phyloP scores from a whole-genome alignment of 1,140 invertebrate species.

The Phenacoccus solenopsis region DNA sequence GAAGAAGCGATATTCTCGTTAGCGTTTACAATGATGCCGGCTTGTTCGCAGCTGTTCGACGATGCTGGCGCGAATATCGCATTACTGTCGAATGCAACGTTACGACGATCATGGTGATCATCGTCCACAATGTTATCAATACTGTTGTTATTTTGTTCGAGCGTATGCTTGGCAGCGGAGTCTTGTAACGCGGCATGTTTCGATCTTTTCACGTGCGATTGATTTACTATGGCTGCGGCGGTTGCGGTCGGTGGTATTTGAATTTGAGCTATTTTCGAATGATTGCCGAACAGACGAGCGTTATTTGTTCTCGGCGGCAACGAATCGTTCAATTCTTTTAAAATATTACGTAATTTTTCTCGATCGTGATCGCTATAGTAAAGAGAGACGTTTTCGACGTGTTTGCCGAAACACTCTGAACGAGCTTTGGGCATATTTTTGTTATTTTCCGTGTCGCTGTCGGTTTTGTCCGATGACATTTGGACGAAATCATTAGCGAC shows the following conservation, averaged over 20 bases:
- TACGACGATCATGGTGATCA: conserved; percentile 5
- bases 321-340: conserved; percentile 54
- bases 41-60: neutral
- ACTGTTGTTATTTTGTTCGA: neutral
- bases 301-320: conserved; percentile 33
- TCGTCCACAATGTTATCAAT: neutral
- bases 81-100: too few species aligned
- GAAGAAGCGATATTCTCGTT: too few species aligned
- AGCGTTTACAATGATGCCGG: too few species aligned
- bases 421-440: conserved; percentile 33
- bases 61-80: neutral
- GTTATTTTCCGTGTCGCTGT: conserved; percentile 26
- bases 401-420: conserved; percentile 31
- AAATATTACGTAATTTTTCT: conserved; percentile 43
- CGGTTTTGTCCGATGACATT: too few species aligned
- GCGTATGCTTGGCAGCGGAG: neutral
- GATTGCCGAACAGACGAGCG: neutral
- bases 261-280: neutral
- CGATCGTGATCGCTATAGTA: conserved; percentile 37
- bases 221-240: neutral
- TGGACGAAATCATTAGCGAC: too few species aligned
- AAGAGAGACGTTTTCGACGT: too few species aligned
- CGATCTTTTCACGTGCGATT: neutral
- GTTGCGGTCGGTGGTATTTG: neutral
- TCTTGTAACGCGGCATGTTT: too few species aligned